phyloP scores from a whole-genome alignment of 2,113 vertebrate species.

The Azemiops feae region DNA sequence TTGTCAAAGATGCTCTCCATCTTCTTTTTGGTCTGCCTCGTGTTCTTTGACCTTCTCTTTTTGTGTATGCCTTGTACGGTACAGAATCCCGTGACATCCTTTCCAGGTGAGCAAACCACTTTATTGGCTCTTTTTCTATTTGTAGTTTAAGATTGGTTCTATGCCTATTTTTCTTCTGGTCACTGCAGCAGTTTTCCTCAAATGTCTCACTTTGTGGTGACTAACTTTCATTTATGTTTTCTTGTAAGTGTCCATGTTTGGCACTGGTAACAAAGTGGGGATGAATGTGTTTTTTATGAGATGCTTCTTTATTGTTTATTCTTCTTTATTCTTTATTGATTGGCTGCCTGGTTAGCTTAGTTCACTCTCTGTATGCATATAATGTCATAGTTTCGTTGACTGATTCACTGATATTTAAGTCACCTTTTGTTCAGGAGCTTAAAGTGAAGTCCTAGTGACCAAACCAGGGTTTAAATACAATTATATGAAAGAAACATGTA shows the following conservation, averaged over 20 bases:
- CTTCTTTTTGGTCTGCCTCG: neutral
- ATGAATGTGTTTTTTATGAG: neutral
- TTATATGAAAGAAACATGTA: neutral
- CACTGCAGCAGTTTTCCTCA: neutral
- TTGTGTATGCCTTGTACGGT: neutral
- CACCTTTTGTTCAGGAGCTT: neutral
- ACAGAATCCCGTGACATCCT: neutral
- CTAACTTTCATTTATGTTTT: neutral
- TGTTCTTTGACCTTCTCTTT: neutral
- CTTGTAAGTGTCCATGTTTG: no score
- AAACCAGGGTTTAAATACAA: neutral
- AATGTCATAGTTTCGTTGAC: neutral
- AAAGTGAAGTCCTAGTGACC: neutral
- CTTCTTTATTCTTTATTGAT: neutral
- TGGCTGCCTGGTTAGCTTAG: neutral
- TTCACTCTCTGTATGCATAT: neutral
- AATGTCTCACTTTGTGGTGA: neutral
- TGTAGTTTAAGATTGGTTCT: neutral
- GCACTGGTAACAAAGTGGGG: neutral
- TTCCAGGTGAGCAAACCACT: neutral
- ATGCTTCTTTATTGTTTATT: neutral
- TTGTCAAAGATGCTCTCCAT: neutral
- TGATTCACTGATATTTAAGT: neutral
- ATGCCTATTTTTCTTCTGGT: neutral
- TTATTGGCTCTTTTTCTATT: neutral